Evolutionary conservation across 2,797 vertebrate genomes (phyloP), one percentile per base, ranked within the genome.

Genomic region (Rhinophrynus dorsalis): DNA sequence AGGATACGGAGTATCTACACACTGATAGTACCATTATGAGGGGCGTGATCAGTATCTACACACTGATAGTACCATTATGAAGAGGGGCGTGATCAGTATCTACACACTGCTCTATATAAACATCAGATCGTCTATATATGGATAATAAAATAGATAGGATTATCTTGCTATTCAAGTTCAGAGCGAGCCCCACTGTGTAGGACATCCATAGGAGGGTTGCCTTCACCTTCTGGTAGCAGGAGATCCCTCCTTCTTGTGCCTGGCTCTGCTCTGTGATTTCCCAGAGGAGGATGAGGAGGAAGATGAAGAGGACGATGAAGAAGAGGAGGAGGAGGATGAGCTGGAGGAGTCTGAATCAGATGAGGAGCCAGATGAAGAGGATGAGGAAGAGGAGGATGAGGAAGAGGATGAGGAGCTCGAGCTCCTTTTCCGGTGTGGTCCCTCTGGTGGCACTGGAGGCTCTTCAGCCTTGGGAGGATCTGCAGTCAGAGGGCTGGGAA

Each of bases 391-490:
- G 0, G 78, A 79, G 0, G 83, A 85, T 0, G 83, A 83, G 0
- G 81, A 84, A 0, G 84, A 84, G 0, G 83, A 81, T 0, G 83
- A 81, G 0, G 82, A 79, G 1, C 82, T 84, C 0, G 82, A 81
- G 44, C 81, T 85, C 60, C 82, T 72, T 29, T 79, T 81, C 40
- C 18, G 24, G 3, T 23, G 68, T 5, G 13, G 7, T 12, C 27
- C 33, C 20, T 26, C 58, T 48, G 29, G 29, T 3, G 30, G 11
- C 40, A 21, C 6, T 1, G 17, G 24, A 13, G 40, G 40, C 6
- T 63, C 60, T 3, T 30, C 42, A 12, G 30, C 29, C 20, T 70
- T 70, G 24, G 70, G 64, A 18, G 33, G 66, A 6, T 75, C 50
- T 3, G 54, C 47, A 8, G 67, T 21, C 20, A 50, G 32, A 9